Conservation (phyloP, 2,797 vertebrate species). For the Rallus crepitans region DNA sequence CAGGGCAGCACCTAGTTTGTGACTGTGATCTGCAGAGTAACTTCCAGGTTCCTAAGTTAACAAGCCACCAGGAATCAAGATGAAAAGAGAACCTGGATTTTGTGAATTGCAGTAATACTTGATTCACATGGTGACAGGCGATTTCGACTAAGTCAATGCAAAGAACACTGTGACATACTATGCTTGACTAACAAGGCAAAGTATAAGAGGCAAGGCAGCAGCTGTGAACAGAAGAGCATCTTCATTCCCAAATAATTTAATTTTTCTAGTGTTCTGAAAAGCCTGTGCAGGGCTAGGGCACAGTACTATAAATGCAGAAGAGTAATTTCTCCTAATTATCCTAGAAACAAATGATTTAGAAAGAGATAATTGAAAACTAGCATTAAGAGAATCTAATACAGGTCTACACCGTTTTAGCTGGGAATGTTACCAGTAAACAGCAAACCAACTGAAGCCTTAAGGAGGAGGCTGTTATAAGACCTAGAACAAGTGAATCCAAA, state of each 20-base stretch:
- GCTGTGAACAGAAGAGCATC: not conserved
- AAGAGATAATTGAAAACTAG: not conserved
- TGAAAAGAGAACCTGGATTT: not conserved
- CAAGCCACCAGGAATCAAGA: not conserved
- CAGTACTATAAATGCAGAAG: not conserved
- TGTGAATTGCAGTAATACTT: not conserved
- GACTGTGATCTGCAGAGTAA: not conserved
- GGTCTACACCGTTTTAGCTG: not conserved
- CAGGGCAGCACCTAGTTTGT: not conserved
- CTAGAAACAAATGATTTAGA: not conserved
- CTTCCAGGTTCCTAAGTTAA: not conserved
- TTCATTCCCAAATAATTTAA: not conserved
- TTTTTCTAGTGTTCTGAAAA: not conserved
- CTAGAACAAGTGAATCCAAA: not conserved
- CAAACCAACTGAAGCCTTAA: not conserved
- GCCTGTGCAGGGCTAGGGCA: not conserved
- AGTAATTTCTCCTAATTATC: not conserved
- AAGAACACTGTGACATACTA: not conserved
- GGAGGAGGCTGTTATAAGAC: not conserved
- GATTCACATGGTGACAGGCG: accelerated
- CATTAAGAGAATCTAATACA: not conserved
- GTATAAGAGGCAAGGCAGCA: not conserved
- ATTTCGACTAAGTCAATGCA: not conserved
- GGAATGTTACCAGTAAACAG: not conserved
- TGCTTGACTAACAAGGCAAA: not conserved